These are phyloP conservation scores for Ctenoplectra terminalis DNA, from an alignment of 1,140 invertebrate species.

Conservation along the genomic window DNA sequence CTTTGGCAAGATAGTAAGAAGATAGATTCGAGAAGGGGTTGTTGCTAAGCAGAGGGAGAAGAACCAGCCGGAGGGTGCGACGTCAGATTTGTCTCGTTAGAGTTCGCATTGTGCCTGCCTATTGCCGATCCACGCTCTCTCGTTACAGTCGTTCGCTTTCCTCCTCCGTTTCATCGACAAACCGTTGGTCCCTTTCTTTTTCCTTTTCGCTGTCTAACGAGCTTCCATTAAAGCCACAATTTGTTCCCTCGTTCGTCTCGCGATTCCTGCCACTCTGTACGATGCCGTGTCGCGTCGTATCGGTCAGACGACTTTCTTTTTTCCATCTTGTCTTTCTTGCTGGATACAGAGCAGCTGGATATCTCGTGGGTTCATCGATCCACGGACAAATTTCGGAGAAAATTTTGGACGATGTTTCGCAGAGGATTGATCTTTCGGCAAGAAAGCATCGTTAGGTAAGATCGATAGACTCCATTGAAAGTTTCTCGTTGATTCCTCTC, in stretches of 20 bases:
- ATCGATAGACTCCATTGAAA: constrained; percentile 61
- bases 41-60: constrained; percentile 38
- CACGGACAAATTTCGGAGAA: background rate
- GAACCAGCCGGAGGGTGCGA: constrained; percentile 71
- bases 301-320: background rate
- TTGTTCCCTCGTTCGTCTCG: background rate
- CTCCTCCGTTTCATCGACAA: background rate
- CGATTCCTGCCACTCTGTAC: background rate
- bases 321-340: background rate
- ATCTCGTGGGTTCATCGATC: background rate
- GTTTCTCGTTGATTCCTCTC: constrained; percentile 44
- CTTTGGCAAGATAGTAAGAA: constrained; percentile 38
- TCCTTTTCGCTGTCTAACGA: constrained; percentile 63
- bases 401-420: background rate
- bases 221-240: constrained; percentile 65
- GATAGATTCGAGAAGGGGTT: background rate
- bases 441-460: constrained; percentile 61
- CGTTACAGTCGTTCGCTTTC: constrained; percentile 42
- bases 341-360: background rate
- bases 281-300: background rate
- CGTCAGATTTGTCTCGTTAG: constrained; percentile 83
- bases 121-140: constrained; percentile 74
- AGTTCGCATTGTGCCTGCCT: constrained; percentile 80
- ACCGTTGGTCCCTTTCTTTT: constrained; percentile 13
- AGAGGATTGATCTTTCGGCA: constrained; percentile 14